A percentile compares a stretch with the other conserved stretches of the same genome.
phyloP scores from a whole-genome alignment of 2,888 invertebrate species.

The Drosophila antonietae region DNA sequence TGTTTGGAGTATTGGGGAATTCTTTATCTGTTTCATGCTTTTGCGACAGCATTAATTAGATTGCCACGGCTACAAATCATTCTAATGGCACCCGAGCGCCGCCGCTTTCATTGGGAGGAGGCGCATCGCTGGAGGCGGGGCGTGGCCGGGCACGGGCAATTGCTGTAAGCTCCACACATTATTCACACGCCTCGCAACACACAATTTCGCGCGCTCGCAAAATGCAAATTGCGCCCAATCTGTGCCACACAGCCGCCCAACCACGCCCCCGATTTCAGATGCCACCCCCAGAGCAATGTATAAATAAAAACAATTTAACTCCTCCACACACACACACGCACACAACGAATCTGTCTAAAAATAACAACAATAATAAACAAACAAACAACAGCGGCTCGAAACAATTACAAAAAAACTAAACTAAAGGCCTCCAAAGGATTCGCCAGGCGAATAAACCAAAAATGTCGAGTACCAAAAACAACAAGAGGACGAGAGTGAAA shows the following conservation, averaged over 20 bases:
- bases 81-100: constrained; percentile 70
- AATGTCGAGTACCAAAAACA: constrained; percentile 25
- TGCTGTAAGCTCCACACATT: constrained; percentile 75
- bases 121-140: not conserved
- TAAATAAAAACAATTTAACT: constrained; percentile 56
- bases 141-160: constrained; percentile 10
- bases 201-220: constrained; percentile 64
- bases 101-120: not conserved
- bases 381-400: constrained; percentile 49
- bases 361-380: constrained; percentile 59
- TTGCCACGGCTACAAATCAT: constrained; percentile 74
- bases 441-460: constrained; percentile 65
- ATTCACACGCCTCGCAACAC: constrained; percentile 76
- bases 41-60: constrained; percentile 75
- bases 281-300: constrained; percentile 3
- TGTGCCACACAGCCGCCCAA: constrained; percentile 21
- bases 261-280: not conserved
- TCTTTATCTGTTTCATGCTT: constrained; percentile 43
- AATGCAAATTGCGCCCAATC: constrained; percentile 69
- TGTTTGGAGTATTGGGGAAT: constrained; percentile 20
- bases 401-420: constrained; percentile 70
- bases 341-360: constrained; percentile 66
- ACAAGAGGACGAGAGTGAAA: not conserved
- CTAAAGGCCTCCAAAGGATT: constrained; percentile 79
- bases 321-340: not conserved